Conservation (phyloP, 2,113 vertebrate species). For the Callipepla californica region DNA sequence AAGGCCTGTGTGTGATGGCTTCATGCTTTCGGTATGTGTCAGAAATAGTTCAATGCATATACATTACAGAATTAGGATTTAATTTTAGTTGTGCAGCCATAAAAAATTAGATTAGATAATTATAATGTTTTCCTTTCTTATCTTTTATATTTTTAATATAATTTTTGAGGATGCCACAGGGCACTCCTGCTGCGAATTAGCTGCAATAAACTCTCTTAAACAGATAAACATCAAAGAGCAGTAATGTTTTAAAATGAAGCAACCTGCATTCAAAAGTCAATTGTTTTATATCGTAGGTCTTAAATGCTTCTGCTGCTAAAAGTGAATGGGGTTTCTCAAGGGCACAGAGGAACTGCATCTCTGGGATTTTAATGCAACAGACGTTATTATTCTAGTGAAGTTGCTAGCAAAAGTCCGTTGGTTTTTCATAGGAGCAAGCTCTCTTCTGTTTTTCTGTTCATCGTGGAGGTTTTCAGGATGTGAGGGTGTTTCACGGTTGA, state of each 20-base stretch:
- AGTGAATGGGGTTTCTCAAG: slow-evolving; percentile 34
- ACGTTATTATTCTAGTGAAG: background rate
- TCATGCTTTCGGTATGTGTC: slow-evolving; percentile 64
- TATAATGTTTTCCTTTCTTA: slow-evolving; percentile 63
- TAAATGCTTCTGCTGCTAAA: slow-evolving; percentile 32
- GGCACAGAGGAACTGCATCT: background rate
- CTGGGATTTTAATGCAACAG: background rate
- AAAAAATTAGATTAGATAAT: slow-evolving; percentile 73
- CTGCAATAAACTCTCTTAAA: slow-evolving; percentile 57
- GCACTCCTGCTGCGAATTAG: slow-evolving; percentile 72
- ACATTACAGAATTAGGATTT: slow-evolving; percentile 59
- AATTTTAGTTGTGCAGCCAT: slow-evolving; percentile 66
- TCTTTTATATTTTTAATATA: slow-evolving; percentile 69
- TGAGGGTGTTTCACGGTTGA: background rate
- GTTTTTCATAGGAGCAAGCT: background rate
- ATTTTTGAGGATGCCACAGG: slow-evolving; percentile 67
- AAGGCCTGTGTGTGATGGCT: slow-evolving; percentile 3
- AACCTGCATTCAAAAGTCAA: slow-evolving; percentile 58
- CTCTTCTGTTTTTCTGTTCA: background rate
- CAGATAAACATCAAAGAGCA: slow-evolving; percentile 71
- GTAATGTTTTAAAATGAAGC: slow-evolving; percentile 67
- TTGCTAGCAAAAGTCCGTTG: background rate
- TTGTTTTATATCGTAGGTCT: slow-evolving; percentile 44
- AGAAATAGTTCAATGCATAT: slow-evolving; percentile 63
- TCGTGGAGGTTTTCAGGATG: background rate